Conservation (phyloP, 2,888 invertebrate genomes). For the Apamea sordens region DNA sequence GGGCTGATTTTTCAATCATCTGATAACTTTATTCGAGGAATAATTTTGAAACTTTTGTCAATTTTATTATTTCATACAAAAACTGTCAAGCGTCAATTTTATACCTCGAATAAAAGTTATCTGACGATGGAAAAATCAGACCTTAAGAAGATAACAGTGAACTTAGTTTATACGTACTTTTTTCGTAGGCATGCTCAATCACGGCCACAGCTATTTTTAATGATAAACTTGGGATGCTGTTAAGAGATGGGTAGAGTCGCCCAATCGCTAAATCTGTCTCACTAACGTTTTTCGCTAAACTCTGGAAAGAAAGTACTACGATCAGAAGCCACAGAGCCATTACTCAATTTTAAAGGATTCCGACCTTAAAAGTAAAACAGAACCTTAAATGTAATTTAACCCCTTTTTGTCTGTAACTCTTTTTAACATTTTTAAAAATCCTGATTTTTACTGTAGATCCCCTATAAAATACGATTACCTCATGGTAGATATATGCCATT, state of each 20-base stretch:
- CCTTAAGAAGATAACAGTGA: background rate
- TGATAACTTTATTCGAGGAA: too few species aligned
- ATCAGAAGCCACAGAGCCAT: background rate
- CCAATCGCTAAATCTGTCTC: slow-evolving; percentile 95
- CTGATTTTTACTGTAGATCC: too few species aligned
- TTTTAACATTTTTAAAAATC: too few species aligned
- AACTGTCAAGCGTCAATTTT: too few species aligned
- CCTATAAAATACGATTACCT: too few species aligned
- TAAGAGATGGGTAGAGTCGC: slow-evolving; percentile 97
- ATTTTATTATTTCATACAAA: too few species aligned
- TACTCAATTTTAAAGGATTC: background rate
- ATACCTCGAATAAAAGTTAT: too few species aligned
- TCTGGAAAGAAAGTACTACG: slow-evolving; percentile 84
- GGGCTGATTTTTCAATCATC: too few species aligned
- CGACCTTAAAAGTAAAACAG: background rate
- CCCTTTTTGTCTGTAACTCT: background rate
- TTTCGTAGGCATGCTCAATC: slow-evolving; percentile 96
- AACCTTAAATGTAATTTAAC: background rate
- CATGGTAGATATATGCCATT: too few species aligned
- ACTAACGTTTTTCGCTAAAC: slow-evolving; percentile 95
- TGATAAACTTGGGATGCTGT: slow-evolving; percentile 95
- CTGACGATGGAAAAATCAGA: too few species aligned
- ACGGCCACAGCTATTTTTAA: slow-evolving; percentile 96
- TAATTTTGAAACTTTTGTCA: too few species aligned
- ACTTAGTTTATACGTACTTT: slow-evolving; percentile 89